Conservation (phyloP, 2,797 vertebrate species). For the Gallirallus australis region DNA sequence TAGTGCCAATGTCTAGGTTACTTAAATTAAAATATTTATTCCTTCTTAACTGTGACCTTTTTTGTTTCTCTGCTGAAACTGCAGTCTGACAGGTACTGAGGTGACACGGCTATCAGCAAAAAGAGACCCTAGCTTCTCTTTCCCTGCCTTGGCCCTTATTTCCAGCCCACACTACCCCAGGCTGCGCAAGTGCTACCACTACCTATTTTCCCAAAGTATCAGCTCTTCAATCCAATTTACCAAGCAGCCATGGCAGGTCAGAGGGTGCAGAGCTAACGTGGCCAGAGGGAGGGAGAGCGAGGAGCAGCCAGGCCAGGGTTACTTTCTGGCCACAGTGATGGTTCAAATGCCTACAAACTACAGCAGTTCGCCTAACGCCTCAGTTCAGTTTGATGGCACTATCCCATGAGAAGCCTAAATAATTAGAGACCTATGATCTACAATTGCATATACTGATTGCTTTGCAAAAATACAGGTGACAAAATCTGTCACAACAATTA, state of each 20-base stretch:
- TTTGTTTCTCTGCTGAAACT: background rate
- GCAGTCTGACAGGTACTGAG: background rate
- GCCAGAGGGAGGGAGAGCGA: background rate
- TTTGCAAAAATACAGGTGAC: background rate
- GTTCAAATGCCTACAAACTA: background rate
- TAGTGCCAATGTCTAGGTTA: background rate
- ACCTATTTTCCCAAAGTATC: background rate
- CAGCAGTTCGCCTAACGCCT: background rate
- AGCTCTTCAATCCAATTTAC: background rate
- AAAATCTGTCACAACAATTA: background rate
- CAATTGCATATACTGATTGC: background rate
- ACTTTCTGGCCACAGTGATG: background rate
- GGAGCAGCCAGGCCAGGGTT: background rate
- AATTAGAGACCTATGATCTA: background rate
- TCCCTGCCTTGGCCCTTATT: background rate
- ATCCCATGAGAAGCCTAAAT: background rate
- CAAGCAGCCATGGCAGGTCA: background rate
- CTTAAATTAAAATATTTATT: background rate
- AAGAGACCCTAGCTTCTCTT: background rate
- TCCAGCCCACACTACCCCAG: background rate
- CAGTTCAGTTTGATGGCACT: background rate
- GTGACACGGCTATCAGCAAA: background rate
- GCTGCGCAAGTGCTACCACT: background rate
- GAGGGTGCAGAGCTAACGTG: background rate
- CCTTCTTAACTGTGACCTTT: background rate